phyloP scores from a whole-genome alignment of 1,140 invertebrate species.

The Trichonephila clavipes region DNA sequence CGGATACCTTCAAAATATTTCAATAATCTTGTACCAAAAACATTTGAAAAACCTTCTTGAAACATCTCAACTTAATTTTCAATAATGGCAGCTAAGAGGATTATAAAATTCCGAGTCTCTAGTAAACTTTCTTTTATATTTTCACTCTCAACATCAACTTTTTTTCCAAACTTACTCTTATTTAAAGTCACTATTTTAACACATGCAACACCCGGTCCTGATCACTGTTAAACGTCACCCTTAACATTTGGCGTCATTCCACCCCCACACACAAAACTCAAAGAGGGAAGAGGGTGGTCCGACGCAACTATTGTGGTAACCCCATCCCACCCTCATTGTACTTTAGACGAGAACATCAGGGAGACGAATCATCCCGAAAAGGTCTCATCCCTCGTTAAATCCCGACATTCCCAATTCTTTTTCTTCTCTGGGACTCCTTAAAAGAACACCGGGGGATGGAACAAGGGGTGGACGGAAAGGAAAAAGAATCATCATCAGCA shows the following conservation, averaged over 20 bases:
- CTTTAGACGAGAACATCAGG: slow-evolving; percentile 18
- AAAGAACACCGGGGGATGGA: slow-evolving; percentile 28
- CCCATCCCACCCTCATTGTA: slow-evolving; percentile 25
- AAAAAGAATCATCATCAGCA: slow-evolving; percentile 43
- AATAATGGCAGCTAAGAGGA: too few species aligned
- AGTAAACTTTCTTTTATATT: too few species aligned
- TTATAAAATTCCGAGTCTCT: too few species aligned
- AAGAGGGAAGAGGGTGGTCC: not conserved
- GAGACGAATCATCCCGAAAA: slow-evolving; percentile 50
- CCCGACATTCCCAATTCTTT: not conserved
- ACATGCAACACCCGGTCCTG: not conserved
- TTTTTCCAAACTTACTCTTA: too few species aligned
- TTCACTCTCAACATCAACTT: too few species aligned
- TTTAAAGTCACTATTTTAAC: too few species aligned
- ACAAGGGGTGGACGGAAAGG: not conserved
- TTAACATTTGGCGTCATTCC: slow-evolving; percentile 40
- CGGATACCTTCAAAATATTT: too few species aligned
- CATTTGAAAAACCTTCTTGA: too few species aligned
- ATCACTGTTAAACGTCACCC: not conserved
- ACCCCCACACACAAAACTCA: not conserved
- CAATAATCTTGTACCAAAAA: too few species aligned
- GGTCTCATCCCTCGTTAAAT: slow-evolving; percentile 48
- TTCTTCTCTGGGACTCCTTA: not conserved
- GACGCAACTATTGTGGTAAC: not conserved
- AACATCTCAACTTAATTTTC: too few species aligned